Evolutionary conservation across 2,888 invertebrate species (phyloP), one percentile per base, ranked within the genome.

Genomic region (Fragum whitleyi): DNA sequence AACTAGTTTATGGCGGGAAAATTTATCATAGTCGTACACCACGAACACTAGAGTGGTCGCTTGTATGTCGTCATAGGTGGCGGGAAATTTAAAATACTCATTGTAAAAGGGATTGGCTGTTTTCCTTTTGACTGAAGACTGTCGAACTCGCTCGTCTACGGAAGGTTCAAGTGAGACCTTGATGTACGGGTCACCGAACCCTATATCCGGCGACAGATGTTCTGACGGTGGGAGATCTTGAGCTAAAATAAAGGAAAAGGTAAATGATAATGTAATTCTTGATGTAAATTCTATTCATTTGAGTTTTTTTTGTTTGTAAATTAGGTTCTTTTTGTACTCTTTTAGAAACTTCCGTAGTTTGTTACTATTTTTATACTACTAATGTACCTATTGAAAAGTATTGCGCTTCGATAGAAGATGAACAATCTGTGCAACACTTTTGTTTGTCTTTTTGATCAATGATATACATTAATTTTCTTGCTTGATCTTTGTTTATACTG

Each of bases 41-140:
- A 95, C 90, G 95, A 97, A 97, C n/a, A 96, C 94, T 59, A 92
- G 69, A 29, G 96, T 96, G 94, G 97, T 97, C 78, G 97, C 97
- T 55, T 96, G 96, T 61, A 98, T 95, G 87, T 98, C 97, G 88
- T 98, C 97, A 88, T 97, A 96, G 19, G 97, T 97, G 11, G 98
- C 97, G 0, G 98, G 97, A 93, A 98, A 98, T 94, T 97, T 98
- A 95, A 98, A 98, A 93, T 97, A 97, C 93, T 98, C 97, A 95
- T 98, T 97, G 94, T 97, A 98, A 94, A 96, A 96, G 0, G 97
- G 97, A 94, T 97, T 97, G 11, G 96, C 96, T 89, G 97, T 97
- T 92, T 97, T 97, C 79, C 97, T 95, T 92, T 97, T 97, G 65
- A 97, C 97, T 19, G 96, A 96, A 0, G 97, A 97, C 94, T 98